These are phyloP conservation scores for Drosophila quadrilineata DNA, from an alignment of 1,140 invertebrate species.

Conservation along the genomic window DNA sequence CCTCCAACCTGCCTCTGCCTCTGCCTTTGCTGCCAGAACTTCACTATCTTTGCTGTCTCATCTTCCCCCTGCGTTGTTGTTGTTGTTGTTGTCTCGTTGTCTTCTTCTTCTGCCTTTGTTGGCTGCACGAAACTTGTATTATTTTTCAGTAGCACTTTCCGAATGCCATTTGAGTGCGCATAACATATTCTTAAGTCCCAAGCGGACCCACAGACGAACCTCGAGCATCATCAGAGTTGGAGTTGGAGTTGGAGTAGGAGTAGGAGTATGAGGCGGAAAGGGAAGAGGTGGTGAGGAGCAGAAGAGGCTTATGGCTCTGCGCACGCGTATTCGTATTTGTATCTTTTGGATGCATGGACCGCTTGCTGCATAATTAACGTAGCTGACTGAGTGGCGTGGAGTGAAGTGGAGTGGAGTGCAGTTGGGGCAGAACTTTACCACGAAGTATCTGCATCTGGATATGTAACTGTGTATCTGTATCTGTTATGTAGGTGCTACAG, in stretches of 20 bases:
- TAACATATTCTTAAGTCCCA: conserved; percentile 76
- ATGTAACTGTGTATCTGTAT: conserved; percentile 63
- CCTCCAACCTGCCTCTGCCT: not conserved
- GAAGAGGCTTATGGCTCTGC: conserved; percentile 30
- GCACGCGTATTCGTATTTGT: conserved; percentile 38
- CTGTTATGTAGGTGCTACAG: conserved; percentile 56
- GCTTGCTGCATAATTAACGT: conserved; percentile 76
- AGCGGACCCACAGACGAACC: conserved; percentile 23
- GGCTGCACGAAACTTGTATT: conserved; percentile 66
- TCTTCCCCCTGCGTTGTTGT: not conserved
- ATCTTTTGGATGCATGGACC: conserved; percentile 50
- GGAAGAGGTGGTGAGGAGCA: not conserved
- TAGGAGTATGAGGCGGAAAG: conserved; percentile 6
- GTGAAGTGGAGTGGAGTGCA: not conserved
- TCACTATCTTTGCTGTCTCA: not conserved
- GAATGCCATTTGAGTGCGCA: conserved; percentile 77
- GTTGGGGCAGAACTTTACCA: conserved; percentile 16
- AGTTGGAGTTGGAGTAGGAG: not conserved
- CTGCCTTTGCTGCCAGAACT: not conserved
- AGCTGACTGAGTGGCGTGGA: not conserved
- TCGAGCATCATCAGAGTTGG: conserved; percentile 7
- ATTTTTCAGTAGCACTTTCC: conserved; percentile 77
- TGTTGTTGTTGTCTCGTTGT: conserved; percentile 10
- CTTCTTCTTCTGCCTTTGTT: conserved; percentile 52
- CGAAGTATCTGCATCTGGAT: conserved; percentile 46